Evolutionary conservation across 2,797 vertebrate species (phyloP).

Genomic region (Gymnothorax javanicus): DNA sequence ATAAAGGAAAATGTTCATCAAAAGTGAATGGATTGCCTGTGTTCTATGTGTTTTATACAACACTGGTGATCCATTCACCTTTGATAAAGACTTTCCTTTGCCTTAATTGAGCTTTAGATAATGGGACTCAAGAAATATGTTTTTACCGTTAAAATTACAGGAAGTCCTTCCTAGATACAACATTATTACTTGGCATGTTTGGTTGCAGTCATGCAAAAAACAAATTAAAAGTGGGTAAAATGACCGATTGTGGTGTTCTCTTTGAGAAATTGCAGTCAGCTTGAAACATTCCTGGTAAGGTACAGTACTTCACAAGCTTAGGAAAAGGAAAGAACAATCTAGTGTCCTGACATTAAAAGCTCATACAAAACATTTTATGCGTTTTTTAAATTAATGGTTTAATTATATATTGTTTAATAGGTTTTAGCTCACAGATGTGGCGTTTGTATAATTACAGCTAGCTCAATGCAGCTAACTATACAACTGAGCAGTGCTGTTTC

Average conservation of each 20-base stretch:
- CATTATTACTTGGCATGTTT: constrained; percentile 5
- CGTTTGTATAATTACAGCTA: not conserved
- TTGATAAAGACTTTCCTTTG: not conserved
- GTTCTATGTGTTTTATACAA: too few species aligned
- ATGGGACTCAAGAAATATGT: not conserved
- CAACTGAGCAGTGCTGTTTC: not conserved
- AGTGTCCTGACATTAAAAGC: not conserved
- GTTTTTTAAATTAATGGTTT: not conserved
- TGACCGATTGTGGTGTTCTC: constrained; percentile 7
- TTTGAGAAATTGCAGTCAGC: not conserved
- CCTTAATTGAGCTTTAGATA: not conserved
- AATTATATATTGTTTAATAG: not conserved
- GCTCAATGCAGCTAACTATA: not conserved
- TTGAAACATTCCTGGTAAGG: not conserved
- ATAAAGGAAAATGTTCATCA: too few species aligned
- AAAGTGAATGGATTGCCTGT: too few species aligned
- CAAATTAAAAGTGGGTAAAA: constrained; percentile 9
- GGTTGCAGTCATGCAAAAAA: constrained; percentile 20
- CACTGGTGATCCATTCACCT: not conserved
- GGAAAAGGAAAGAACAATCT: not conserved
- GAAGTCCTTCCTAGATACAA: not conserved
- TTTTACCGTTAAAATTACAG: not conserved
- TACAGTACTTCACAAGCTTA: not conserved
- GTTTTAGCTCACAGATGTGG: not conserved
- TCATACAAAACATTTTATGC: not conserved